A percentile compares a stretch with the other conserved stretches of the same genome.
Conservation (phyloP, 2,888 invertebrate species). For the Venusia cambrica region DNA sequence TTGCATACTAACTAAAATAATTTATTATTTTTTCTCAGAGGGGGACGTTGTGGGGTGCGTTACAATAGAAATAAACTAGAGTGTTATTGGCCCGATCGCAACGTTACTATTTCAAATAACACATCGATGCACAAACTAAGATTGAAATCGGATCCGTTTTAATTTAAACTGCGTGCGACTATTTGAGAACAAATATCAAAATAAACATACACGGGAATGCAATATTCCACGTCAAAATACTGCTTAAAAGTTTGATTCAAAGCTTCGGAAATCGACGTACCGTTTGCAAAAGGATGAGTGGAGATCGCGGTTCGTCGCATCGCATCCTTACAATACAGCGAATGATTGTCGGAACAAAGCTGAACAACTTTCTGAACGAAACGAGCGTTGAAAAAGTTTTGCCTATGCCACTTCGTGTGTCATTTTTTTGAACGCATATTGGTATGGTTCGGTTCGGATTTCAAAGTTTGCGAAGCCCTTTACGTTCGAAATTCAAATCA, state of each 20-base stretch:
- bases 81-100: constrained; percentile 73
- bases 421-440: constrained; percentile 38
- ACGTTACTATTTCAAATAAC: constrained; percentile 54
- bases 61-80: constrained; percentile 72
- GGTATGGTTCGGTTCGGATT: constrained; percentile 24
- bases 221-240: constrained; percentile 72
- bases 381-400: constrained; percentile 64
- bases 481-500: constrained; percentile 13
- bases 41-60: constrained; percentile 69
- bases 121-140: constrained; percentile 21
- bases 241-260: constrained; percentile 77
- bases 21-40: constrained; percentile 79
- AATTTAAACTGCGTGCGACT: constrained; percentile 39
- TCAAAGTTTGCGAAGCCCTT: constrained; percentile 18
- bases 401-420: constrained; percentile 46
- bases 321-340: constrained; percentile 76
- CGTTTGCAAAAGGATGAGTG: constrained; percentile 66
- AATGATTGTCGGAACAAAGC: constrained; percentile 74
- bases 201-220: constrained; percentile 69
- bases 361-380: constrained; percentile 54
- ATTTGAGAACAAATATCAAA: constrained; percentile 65
- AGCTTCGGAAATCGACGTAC: constrained; percentile 74
- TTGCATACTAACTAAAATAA: constrained; percentile 82
- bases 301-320: constrained; percentile 47
- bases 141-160: constrained; percentile 18